A percentile compares a stretch with the other conserved stretches of the same genome.
These are phyloP conservation scores for Rhabdophis nuchalis DNA, from an alignment of 2,797 vertebrate species.

Conservation along the genomic window DNA sequence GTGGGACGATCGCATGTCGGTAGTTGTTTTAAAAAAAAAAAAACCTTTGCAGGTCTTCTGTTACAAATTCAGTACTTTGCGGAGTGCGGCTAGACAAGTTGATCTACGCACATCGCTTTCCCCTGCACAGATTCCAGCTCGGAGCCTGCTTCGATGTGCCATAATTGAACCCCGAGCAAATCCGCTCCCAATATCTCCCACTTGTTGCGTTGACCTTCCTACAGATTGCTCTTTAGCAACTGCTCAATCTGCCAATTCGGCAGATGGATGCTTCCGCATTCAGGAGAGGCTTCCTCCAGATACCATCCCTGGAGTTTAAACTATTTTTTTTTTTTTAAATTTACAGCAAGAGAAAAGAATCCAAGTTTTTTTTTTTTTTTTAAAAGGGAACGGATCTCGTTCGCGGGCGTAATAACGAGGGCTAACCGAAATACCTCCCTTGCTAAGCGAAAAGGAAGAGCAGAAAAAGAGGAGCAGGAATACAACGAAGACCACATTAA, in stretches of 20 bases:
- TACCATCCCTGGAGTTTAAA: background rate
- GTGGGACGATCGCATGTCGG: background rate
- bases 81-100: too few species aligned
- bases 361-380: background rate
- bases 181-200: background rate
- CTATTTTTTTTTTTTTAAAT: background rate
- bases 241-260: background rate
- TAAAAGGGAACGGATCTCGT: background rate
- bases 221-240: conserved; percentile 22
- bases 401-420: background rate
- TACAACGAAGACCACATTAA: background rate
- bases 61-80: background rate
- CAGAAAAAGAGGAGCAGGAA: background rate
- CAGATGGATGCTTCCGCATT: conserved; percentile 23
- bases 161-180: background rate
- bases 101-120: background rate
- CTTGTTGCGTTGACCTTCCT: conserved; percentile 1
- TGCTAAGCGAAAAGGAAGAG: background rate
- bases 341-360: background rate
- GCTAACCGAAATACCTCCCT: background rate
- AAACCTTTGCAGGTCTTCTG: background rate
- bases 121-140: background rate
- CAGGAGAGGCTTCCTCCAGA: conserved; percentile 21
- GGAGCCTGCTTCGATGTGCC: background rate
- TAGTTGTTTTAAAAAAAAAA: too few species aligned